Evolutionary conservation across 2,888 invertebrate species (phyloP).

Genomic region (Pyrrhosoma nymphula): DNA sequence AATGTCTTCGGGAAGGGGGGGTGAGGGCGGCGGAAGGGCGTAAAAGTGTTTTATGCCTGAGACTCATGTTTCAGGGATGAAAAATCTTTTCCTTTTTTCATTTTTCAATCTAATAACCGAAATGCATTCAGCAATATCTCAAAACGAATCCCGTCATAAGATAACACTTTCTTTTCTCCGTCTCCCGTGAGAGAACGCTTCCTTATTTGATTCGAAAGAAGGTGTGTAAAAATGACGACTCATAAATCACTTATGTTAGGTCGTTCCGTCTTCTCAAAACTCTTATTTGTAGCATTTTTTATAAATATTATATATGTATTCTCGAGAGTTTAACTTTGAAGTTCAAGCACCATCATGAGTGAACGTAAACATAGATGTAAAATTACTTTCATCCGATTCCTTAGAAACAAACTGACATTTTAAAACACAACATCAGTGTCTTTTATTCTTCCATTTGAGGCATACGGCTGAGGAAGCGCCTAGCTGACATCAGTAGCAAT

Average conservation of each 20-base stretch:
- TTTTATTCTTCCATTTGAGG: background rate
- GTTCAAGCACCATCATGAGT: background rate
- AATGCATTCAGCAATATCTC: conserved; percentile 26
- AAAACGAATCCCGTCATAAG: background rate
- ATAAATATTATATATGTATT: background rate
- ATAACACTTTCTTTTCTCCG: background rate
- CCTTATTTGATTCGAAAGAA: background rate
- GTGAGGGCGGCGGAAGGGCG: background rate
- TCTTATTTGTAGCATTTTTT: background rate
- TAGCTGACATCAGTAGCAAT: background rate
- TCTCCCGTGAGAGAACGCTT: background rate
- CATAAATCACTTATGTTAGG: background rate
- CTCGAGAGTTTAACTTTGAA: background rate
- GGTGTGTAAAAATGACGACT: background rate
- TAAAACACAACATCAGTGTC: background rate
- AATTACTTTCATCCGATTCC: background rate
- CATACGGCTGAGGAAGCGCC: too few species aligned
- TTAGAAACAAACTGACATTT: background rate
- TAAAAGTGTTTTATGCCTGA: conserved; percentile 15
- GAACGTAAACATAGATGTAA: background rate
- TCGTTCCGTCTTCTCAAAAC: background rate
- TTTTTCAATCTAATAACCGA: background rate
- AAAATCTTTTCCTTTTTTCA: background rate
- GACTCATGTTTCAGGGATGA: background rate
- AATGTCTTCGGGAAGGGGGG: background rate